Evolutionary conservation across 2,888 invertebrate genomes (phyloP).

Genomic region (Aporophyla nigra): DNA sequence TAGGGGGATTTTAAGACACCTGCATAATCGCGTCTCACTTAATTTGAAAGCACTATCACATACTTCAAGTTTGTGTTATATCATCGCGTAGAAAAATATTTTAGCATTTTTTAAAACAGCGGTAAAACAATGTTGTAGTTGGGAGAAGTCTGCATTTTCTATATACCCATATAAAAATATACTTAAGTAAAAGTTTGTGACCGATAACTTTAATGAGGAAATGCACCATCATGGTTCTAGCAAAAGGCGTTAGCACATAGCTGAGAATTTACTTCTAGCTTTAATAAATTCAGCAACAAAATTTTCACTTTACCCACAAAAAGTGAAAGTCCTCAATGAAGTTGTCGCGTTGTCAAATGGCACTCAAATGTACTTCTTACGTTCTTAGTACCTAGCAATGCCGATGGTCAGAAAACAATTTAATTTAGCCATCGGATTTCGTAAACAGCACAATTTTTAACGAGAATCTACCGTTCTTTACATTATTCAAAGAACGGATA

Average conservation of each 20-base stretch:
- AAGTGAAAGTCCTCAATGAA: constrained; percentile 62
- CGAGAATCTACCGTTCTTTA: constrained; percentile 11
- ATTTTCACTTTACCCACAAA: constrained; percentile 51
- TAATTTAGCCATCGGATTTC: constrained; percentile 39
- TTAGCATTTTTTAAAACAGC: constrained; percentile 81
- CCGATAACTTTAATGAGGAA: constrained; percentile 61
- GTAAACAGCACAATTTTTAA: constrained; percentile 28
- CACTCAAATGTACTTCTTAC: constrained; percentile 84
- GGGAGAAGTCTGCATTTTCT: constrained; percentile 78
- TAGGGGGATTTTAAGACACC: constrained; percentile 86
- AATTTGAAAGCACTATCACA: constrained; percentile 86
- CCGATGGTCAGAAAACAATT: constrained; percentile 41
- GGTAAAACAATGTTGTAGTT: constrained; percentile 75
- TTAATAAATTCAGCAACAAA: constrained; percentile 38
- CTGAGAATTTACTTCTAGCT: constrained; percentile 39
- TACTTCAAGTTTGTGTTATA: constrained; percentile 82
- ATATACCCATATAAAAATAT: constrained; percentile 62
- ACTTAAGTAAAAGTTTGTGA: constrained; percentile 63
- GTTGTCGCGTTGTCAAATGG: constrained; percentile 80
- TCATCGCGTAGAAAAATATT: constrained; percentile 86
- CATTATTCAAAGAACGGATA: constrained; percentile 9
- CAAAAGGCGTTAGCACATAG: constrained; percentile 18
- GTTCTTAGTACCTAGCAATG: constrained; percentile 62
- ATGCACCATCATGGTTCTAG: constrained; percentile 28
- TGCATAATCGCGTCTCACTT: constrained; percentile 77